Conservation (phyloP, 2,888 invertebrate genomes). For the Hydriomena furcata region DNA sequence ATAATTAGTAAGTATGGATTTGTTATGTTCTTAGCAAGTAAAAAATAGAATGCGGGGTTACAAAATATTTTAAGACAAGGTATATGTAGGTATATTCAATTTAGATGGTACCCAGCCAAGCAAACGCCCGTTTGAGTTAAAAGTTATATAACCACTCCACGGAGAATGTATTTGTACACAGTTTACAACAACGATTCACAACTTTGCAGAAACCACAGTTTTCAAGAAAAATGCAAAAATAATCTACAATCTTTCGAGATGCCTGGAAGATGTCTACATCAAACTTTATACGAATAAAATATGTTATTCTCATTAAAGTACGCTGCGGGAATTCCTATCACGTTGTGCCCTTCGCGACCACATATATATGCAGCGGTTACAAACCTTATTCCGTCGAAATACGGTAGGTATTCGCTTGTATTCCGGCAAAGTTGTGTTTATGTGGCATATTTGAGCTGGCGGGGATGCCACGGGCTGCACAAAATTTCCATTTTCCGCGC, state of each 20-base stretch:
- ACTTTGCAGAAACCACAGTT: neutral
- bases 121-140: too few species aligned
- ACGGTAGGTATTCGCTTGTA: slow-evolving; percentile 39
- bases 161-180: too few species aligned
- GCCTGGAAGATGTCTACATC: slow-evolving; percentile 28
- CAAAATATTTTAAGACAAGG: too few species aligned
- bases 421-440: slow-evolving; percentile 29
- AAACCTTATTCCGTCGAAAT: slow-evolving; percentile 32
- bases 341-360: slow-evolving; percentile 49
- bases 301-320: slow-evolving; percentile 57
- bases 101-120: too few species aligned
- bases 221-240: neutral
- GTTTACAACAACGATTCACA: too few species aligned
- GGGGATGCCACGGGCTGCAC: slow-evolving; percentile 73
- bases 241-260: slow-evolving; percentile 25
- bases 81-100: too few species aligned
- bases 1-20: too few species aligned
- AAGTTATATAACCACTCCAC: too few species aligned
- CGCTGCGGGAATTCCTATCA: slow-evolving; percentile 63
- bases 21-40: too few species aligned
- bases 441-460: slow-evolving; percentile 47
- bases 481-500: slow-evolving; percentile 82
- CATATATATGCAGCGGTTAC: slow-evolving; percentile 23
- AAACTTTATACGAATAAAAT: slow-evolving; percentile 46
- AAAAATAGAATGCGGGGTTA: too few species aligned